Conservation (phyloP, 2,888 invertebrate genomes). For the Melitaea athalia region DNA sequence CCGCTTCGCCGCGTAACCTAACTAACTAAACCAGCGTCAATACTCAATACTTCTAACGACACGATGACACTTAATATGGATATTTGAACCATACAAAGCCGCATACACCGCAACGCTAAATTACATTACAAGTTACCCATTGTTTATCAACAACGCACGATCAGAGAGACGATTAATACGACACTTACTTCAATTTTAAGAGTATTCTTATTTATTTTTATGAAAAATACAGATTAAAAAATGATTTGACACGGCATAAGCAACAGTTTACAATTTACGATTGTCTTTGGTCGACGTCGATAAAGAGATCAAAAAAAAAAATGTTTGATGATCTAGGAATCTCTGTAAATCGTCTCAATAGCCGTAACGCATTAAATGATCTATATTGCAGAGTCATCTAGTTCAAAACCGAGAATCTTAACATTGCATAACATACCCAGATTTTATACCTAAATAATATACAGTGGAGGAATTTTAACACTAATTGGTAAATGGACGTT, state of each 20-base stretch:
- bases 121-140: constrained; percentile 28
- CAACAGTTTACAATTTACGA: not conserved
- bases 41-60: constrained; percentile 11
- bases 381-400: constrained; percentile 33
- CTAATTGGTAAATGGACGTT: constrained; percentile 75
- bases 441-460: constrained; percentile 67
- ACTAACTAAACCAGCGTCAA: constrained; percentile 18
- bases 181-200: not conserved
- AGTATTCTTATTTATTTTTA: not conserved
- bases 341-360: constrained; percentile 13
- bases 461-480: constrained; percentile 76
- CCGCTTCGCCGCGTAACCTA: constrained; percentile 22
- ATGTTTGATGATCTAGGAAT: not conserved
- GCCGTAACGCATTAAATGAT: constrained; percentile 11
- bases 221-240: constrained; percentile 4
- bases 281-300: constrained; percentile 13
- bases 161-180: constrained; percentile 55
- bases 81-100: constrained; percentile 20
- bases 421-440: constrained; percentile 60
- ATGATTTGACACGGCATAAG: not conserved
- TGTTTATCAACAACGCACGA: constrained; percentile 38
- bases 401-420: constrained; percentile 35
- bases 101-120: constrained; percentile 19
- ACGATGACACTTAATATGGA: constrained; percentile 17
- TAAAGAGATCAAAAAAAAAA: not conserved